Base-by-base conservation (phyloP, 2,797 vertebrate genomes). In the Oryzias dopingdopingensis region DNA sequence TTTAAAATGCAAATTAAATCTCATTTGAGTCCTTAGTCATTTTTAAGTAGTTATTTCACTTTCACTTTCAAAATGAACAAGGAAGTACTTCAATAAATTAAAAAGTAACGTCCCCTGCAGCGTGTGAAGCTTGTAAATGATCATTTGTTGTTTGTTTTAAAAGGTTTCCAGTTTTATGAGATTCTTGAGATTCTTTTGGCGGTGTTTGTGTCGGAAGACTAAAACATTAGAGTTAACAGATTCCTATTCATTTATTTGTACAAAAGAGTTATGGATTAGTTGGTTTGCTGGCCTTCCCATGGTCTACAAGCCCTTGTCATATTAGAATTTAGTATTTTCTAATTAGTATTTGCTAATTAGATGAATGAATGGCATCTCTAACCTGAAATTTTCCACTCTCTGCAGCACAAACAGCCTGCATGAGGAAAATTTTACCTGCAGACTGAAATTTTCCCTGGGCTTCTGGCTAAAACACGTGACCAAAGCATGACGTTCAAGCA, bases 111-210 rank as follows among this genome's bases (percentile, higher is more conserved):
- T 37, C 32, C 32, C 32, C 32, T 37, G 10, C 32, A 4, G 32
- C 12, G 10, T 37, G 32, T 37, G 32, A 37, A 12, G 32, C 32
- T 37, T 10, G 32, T 12, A 37, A 37, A 37, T 12, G 1, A 12
- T 10, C 10, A 32, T 42, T 8, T 42, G 44, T 13, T 20, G 14
- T 20, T 18, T 13, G 10, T 22, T 46, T 12, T 0, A 15, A 6
- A 43, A 42, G 0, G 1, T 13, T 18, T 59, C 13, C 29, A 42
- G 23, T 43, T 43, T n/a, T 49, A 13, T 29, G 23, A 26, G 16
- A 49, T 59, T 49, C n/a, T 49, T 49, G 24, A 6, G 12, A 29
- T 42, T 47, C 37, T 14, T n/a, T 23, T 50, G 23, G 20, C 26
- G 14, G 24, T 24, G 16, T 49, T 24, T 24, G 18, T 2, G 56